Base-by-base conservation (phyloP, 2,113 vertebrate species). In the Spermophilus dauricus region DNA sequence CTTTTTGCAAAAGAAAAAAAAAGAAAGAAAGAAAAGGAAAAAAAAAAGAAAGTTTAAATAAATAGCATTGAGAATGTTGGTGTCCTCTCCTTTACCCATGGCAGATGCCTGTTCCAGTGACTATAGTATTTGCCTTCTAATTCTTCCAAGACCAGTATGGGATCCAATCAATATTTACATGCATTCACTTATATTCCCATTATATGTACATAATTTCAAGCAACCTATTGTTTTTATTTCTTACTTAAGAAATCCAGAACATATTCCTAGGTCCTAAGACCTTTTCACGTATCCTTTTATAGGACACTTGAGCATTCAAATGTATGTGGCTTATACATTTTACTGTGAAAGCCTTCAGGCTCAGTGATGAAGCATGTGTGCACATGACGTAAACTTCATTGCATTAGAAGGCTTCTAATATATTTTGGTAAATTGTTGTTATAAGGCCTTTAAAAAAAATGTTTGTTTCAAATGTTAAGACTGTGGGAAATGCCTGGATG, bases 151-250 rank as follows among this genome's bases (percentile, higher is more conserved):
- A 14, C 77, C 0, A 39, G 32, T 51, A 42, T 17, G 87, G 28
- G 34, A 58, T 75, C 22, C 24, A 93, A 53, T 81, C 14, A 75
- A 67, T n/a, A 84, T 51, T 11, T 69, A 7, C 32, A 56, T 87
- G 37, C 34, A 26, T 45, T 63, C 80, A 39, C 53, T 24, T 69
- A 30, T 37, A 84, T 56, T 69, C 82, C 20, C 18, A 95, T 65
- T 81, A 78, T 84, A 92, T 72, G 2, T 30, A 78, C 26, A 51
- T 48, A 94, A 42, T 18, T 86, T 5, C 42, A 67, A 17, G 8
- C n/a, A 89, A 88, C 4, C 24, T 86, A 70, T 78, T 83, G 28
- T 28, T 69, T 91, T 75, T 51, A 89, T 70, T 96, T 94, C 28
- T 84, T 90, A 81, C 17, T 81, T 91, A 53, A 92, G n/a, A 95